These are phyloP conservation scores for Amblyjoppa proteus DNA, from an alignment of 2,888 invertebrate genomes.

Conservation along the genomic window DNA sequence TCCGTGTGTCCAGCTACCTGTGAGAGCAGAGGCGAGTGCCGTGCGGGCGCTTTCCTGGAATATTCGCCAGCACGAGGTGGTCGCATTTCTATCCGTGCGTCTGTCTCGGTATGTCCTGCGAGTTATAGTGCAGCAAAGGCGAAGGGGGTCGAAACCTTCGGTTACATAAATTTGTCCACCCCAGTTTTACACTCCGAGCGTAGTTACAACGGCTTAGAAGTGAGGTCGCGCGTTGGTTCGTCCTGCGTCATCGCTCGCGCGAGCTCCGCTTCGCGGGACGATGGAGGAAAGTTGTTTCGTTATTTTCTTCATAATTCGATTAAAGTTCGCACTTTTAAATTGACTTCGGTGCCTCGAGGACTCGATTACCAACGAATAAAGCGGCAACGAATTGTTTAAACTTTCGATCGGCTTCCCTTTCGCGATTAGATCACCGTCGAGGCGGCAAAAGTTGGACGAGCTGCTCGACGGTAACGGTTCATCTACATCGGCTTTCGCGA, in stretches of 20 bases:
- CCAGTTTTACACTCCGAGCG: slow-evolving; percentile 11
- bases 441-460: slow-evolving; percentile 18
- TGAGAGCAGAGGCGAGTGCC: slow-evolving; percentile 23
- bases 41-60: slow-evolving; percentile 29
- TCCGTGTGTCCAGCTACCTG: slow-evolving; percentile 24
- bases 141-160: slow-evolving; percentile 59
- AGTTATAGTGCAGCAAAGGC: not conserved
- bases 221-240: not conserved
- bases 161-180: slow-evolving; percentile 67
- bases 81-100: slow-evolving; percentile 20
- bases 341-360: not conserved
- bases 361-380: not conserved
- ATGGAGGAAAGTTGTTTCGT: not conserved
- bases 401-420: slow-evolving; percentile 13
- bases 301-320: not conserved
- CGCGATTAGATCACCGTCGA: slow-evolving; percentile 19
- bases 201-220: slow-evolving; percentile 18
- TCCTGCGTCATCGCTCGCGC: not conserved
- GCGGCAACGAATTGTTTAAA: slow-evolving; percentile 3
- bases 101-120: slow-evolving; percentile 6
- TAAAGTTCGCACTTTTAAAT: not conserved
- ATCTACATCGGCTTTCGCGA: slow-evolving; percentile 47
- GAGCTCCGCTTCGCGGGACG: not conserved
- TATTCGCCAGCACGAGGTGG: slow-evolving; percentile 9
- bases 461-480: slow-evolving; percentile 27